These are phyloP conservation scores for Phymanthus crucifer DNA, from an alignment of 92 coral and sea anemone species.

Conservation along the genomic window DNA sequence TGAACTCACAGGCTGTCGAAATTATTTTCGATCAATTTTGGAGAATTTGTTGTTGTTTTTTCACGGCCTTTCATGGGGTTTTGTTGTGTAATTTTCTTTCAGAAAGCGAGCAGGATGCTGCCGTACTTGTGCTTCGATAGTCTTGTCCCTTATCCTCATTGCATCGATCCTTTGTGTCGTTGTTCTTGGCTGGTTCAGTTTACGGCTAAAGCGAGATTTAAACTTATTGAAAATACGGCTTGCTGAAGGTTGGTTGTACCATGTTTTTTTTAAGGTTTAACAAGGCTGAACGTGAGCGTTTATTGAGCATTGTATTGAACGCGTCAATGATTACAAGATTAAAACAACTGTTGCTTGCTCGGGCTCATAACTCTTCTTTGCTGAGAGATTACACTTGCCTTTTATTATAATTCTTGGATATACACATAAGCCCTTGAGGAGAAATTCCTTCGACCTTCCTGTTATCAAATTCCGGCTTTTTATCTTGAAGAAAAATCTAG, in stretches of 20 bases:
- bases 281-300: slow-evolving; percentile 4
- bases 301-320: slow-evolving; percentile 2
- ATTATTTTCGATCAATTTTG: neutral
- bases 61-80: slow-evolving; percentile 1
- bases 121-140: slow-evolving; percentile 80
- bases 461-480: slow-evolving; percentile 13
- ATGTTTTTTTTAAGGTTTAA: neutral
- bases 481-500: neutral
- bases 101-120: slow-evolving; percentile 82
- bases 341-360: slow-evolving; percentile 28
- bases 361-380: neutral
- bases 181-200: slow-evolving; percentile 85
- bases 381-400: neutral
- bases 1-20: neutral
- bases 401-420: neutral
- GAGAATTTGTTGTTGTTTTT: slow-evolving; percentile 10
- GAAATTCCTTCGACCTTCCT: slow-evolving; percentile 1
- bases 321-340: slow-evolving; percentile 1
- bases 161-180: slow-evolving; percentile 83
- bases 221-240: slow-evolving; percentile 66
- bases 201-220: slow-evolving; percentile 82
- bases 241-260: slow-evolving; percentile 68
- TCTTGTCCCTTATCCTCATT: slow-evolving; percentile 74
- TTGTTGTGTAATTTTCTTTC: slow-evolving; percentile 23
- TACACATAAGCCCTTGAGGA: neutral